Percentiles rank a stretch among this genome's conserved stretches.
These are phyloP conservation scores for Formica selysi DNA, from an alignment of 1,140 invertebrate species.

Conservation along the genomic window DNA sequence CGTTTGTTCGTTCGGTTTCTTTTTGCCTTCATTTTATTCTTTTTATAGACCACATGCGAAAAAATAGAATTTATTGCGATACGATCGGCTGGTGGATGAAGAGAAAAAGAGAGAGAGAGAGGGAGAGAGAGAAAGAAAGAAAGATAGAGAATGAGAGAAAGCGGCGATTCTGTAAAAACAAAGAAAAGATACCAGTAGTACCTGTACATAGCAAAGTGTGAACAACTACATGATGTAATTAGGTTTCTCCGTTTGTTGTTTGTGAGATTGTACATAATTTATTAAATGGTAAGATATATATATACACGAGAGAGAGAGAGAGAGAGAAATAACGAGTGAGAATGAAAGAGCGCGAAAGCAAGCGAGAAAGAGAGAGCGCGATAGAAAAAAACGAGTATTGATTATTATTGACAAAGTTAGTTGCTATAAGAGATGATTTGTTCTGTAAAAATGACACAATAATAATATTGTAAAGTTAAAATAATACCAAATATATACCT, in stretches of 20 bases:
- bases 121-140: constrained; percentile 43
- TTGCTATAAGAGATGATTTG: constrained; percentile 81
- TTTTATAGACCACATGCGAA: constrained; percentile 68
- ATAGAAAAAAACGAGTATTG: constrained; percentile 78
- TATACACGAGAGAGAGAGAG: constrained; percentile 66
- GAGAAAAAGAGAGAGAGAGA: constrained; percentile 33
- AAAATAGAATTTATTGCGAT: constrained; percentile 67
- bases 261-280: constrained; percentile 87
- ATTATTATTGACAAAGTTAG: constrained; percentile 85
- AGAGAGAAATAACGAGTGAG: constrained; percentile 3
- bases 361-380: constrained; percentile 14
- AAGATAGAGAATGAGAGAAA: constrained; percentile 55
- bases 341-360: constrained; percentile 62
- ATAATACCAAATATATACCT: constrained; percentile 85
- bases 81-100: constrained; percentile 65
- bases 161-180: constrained; percentile 75
- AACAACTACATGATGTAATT: constrained; percentile 86
- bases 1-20: constrained; percentile 52
- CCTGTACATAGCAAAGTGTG: constrained; percentile 86
- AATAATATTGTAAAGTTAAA: constrained; percentile 85
- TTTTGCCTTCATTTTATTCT: constrained; percentile 51
- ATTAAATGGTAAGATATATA: constrained; percentile 82
- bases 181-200: constrained; percentile 81
- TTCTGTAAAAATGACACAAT: constrained; percentile 83
- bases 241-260: constrained; percentile 87